These are phyloP conservation scores for Acleris cristana DNA, from an alignment of 2,888 invertebrate genomes.

Conservation along the genomic window DNA sequence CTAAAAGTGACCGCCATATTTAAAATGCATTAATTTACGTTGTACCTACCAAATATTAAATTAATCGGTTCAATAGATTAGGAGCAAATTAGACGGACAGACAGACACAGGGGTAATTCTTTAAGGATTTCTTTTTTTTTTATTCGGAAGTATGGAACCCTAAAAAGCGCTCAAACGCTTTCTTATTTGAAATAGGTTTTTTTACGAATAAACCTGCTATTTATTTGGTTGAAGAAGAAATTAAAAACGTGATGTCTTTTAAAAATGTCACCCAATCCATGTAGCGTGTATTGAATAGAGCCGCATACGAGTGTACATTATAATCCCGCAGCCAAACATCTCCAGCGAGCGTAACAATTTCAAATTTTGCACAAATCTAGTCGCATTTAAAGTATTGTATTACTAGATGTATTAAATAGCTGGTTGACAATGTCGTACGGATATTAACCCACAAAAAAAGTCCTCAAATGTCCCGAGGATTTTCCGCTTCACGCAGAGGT, in stretches of 20 bases:
- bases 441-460: slow-evolving; percentile 83
- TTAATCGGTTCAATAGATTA: too few relatives aligned
- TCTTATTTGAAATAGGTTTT: too few relatives aligned
- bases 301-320: slow-evolving; percentile 49
- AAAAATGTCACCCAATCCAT: not conserved
- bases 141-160: too few relatives aligned
- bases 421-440: slow-evolving; percentile 82
- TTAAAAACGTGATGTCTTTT: not conserved
- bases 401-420: slow-evolving; percentile 82
- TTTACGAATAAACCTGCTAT: too few relatives aligned
- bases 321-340: slow-evolving; percentile 77
- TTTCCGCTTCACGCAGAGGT: slow-evolving; percentile 82
- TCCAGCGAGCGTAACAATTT: slow-evolving; percentile 77
- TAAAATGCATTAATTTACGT: too few relatives aligned
- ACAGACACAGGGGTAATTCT: too few relatives aligned
- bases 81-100: too few relatives aligned
- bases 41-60: too few relatives aligned
- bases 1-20: too few relatives aligned
- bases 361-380: slow-evolving; percentile 83
- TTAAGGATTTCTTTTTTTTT: too few relatives aligned
- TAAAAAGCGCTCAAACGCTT: too few relatives aligned
- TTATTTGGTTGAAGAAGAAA: too few relatives aligned
- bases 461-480: slow-evolving; percentile 83
- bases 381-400: slow-evolving; percentile 82
- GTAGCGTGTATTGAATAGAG: slow-evolving; percentile 9